A percentile compares a stretch with the other conserved stretches of the same genome.
Conservation (phyloP, 2,888 invertebrate species). For the Patella ulyssiponensis region DNA sequence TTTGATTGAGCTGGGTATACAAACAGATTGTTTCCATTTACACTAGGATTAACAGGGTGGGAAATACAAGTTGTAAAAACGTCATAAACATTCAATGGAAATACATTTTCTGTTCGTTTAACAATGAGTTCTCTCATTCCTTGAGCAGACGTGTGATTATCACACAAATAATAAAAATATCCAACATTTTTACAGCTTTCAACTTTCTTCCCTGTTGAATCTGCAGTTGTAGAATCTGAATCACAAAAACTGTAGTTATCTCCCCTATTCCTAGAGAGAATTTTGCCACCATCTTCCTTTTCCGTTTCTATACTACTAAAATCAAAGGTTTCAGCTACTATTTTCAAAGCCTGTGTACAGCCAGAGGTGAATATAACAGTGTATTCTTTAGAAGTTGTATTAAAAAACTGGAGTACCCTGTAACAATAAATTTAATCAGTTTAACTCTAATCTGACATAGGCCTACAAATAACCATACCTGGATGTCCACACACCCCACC, state of each 20-base stretch:
- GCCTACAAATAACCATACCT: background rate
- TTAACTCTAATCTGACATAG: background rate
- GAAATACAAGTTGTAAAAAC: background rate
- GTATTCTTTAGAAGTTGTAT: constrained; percentile 85
- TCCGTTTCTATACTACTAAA: constrained; percentile 11
- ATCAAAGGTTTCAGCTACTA: constrained; percentile 85
- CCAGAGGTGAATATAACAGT: constrained; percentile 94
- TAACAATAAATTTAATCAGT: constrained; percentile 38
- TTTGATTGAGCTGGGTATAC: constrained; percentile 94
- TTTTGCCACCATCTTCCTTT: background rate
- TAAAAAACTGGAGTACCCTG: constrained; percentile 88
- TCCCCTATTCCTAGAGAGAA: constrained; percentile 31
- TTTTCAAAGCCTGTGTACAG: constrained; percentile 88
- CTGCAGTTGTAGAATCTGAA: background rate
- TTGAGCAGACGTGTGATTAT: constrained; percentile 95
- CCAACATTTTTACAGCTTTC: constrained; percentile 72
- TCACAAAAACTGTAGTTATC: background rate
- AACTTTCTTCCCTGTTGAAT: background rate
- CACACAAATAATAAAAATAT: constrained; percentile 84
- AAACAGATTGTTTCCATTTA: constrained; percentile 75
- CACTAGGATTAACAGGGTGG: background rate
- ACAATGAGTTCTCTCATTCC: constrained; percentile 87
- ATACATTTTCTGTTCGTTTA: constrained; percentile 20
- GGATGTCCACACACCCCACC: background rate
- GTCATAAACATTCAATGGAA: constrained; percentile 9